Percentiles rank a stretch among this genome's conserved stretches.
Conservation (phyloP, 2,113 vertebrate species). For the Myotis davidii region DNA sequence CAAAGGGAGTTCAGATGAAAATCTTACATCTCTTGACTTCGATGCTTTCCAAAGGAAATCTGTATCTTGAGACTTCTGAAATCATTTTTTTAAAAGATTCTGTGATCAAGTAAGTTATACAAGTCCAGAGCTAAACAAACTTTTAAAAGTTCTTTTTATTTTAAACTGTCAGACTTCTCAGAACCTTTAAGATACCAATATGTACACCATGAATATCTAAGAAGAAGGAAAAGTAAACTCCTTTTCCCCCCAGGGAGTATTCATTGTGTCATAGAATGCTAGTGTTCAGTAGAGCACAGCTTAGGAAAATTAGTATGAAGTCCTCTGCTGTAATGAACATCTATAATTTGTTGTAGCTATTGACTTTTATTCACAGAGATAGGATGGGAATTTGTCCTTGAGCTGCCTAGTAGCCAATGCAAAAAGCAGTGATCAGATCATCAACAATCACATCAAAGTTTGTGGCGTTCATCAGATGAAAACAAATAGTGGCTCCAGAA, state of each 20-base stretch:
- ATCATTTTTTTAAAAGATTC: background rate
- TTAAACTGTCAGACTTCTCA: background rate
- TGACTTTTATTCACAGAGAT: background rate
- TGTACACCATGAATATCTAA: background rate
- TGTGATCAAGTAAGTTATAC: constrained; percentile 16
- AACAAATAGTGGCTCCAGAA: constrained; percentile 36
- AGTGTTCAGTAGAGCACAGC: background rate
- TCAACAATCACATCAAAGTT: background rate
- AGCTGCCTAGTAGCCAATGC: background rate
- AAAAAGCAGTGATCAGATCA: background rate
- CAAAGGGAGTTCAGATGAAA: constrained; percentile 33
- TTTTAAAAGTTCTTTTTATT: background rate
- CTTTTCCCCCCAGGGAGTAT: background rate
- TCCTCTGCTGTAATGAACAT: background rate
- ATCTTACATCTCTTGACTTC: constrained; percentile 14
- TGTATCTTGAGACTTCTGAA: constrained; percentile 12
- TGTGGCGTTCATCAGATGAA: background rate
- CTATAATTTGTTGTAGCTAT: background rate
- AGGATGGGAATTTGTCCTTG: constrained; percentile 12
- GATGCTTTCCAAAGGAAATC: constrained; percentile 51
- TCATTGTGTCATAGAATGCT: background rate
- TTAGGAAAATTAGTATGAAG: background rate
- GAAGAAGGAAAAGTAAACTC: background rate
- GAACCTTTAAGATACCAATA: background rate
- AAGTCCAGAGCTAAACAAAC: background rate